These are phyloP conservation scores for Ridgeia piscesae DNA, from an alignment of 1,140 invertebrate genomes.

Conservation along the genomic window DNA sequence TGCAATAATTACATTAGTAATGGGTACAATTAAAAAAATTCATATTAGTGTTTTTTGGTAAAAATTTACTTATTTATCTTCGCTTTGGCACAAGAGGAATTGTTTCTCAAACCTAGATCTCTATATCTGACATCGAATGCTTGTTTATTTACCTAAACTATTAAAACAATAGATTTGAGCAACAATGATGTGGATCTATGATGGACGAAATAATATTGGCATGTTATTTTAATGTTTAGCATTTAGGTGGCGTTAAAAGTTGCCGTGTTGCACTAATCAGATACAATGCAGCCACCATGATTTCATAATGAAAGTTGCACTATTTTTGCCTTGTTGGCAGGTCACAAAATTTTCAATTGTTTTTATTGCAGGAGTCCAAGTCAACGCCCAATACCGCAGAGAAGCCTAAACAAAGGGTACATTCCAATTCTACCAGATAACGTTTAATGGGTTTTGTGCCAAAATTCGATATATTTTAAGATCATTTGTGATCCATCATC, in stretches of 20 bases:
- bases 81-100: too few species aligned
- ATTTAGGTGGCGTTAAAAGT: neutral
- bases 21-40: neutral
- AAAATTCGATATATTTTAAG: neutral
- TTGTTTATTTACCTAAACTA: too few species aligned
- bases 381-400: neutral
- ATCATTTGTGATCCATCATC: too few species aligned
- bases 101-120: too few species aligned
- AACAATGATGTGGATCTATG: too few species aligned
- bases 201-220: too few species aligned
- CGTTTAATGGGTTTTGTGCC: slow-evolving; percentile 19
- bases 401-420: neutral
- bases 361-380: neutral
- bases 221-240: neutral
- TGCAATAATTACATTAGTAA: neutral
- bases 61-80: too few species aligned
- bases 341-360: neutral
- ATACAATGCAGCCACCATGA: neutral
- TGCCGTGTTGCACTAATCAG: neutral
- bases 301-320: neutral
- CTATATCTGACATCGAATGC: too few species aligned
- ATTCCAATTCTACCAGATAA: neutral
- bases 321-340: neutral
- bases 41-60: too few species aligned
- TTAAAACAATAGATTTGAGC: too few species aligned